phyloP scores from a whole-genome alignment of 2,888 invertebrate species.

The Mesodorylaimus sp. region DNA sequence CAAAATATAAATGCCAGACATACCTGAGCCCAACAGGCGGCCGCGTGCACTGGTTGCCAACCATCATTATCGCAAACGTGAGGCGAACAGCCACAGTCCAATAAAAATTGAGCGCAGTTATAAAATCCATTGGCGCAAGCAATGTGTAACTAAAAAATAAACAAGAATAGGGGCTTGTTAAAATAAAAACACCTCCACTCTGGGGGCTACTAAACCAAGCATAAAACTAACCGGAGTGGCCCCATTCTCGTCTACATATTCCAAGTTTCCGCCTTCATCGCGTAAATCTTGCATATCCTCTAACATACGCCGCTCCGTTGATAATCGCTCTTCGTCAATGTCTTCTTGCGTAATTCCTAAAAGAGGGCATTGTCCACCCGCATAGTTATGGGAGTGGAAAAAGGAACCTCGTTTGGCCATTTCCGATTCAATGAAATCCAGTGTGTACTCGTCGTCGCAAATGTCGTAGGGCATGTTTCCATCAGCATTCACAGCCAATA shows the following conservation, averaged over 20 bases:
- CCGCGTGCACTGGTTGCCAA: conserved; percentile 95
- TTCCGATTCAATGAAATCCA: conserved; percentile 87
- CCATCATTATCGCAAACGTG: conserved; percentile 79
- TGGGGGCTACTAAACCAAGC: too few relatives aligned
- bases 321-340: conserved; percentile 81
- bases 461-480: conserved; percentile 99
- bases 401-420: conserved; percentile 65
- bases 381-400: background rate
- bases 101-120: conserved; percentile 75
- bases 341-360: conserved; percentile 42
- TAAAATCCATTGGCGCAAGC: conserved; percentile 92
- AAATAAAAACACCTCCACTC: too few relatives aligned
- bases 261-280: conserved; percentile 50
- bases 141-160: conserved; percentile 60
- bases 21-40: conserved; percentile 99
- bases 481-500: conserved; percentile 91
- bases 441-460: conserved; percentile 86
- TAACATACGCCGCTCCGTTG: conserved; percentile 77
- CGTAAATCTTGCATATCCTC: conserved; percentile 55
- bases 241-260: conserved; percentile 63
- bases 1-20: conserved; percentile 31
- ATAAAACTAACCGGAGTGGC: conserved; percentile 73
- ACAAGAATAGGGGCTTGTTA: too few relatives aligned
- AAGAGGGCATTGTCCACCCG: too few relatives aligned
- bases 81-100: conserved; percentile 76